Conservation (phyloP, 37 sponge, comb jelly and placozoan species). For the Aphrocallistes beatrix region DNA sequence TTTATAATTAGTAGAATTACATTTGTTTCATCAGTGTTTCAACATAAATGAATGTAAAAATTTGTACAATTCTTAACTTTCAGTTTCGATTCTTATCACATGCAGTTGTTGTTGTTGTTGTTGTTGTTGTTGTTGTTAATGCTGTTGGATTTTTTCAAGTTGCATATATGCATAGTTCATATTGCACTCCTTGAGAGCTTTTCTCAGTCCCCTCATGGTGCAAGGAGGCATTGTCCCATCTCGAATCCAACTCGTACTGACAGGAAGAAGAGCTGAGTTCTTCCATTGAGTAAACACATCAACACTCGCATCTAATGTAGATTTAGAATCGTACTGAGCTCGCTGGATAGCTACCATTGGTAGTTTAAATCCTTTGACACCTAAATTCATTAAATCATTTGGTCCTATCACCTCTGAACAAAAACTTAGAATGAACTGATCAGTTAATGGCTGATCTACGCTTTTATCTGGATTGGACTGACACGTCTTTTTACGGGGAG, state of each 20-base stretch:
- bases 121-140: too few relatives aligned
- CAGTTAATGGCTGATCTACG: not conserved
- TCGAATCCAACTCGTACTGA: not conserved
- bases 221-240: not conserved
- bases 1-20: too few relatives aligned
- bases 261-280: not conserved
- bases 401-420: not conserved
- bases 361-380: not conserved
- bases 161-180: too few relatives aligned
- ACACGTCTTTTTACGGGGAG: too few relatives aligned
- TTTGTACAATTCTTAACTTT: too few relatives aligned
- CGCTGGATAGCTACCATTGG: not conserved
- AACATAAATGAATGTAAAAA: too few relatives aligned
- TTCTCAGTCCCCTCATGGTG: not conserved
- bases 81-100: too few relatives aligned
- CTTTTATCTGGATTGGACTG: too few relatives aligned
- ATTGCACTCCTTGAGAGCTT: not conserved
- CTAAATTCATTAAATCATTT: not conserved
- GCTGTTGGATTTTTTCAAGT: too few relatives aligned
- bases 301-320: not conserved
- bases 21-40: too few relatives aligned
- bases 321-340: not conserved
- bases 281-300: not conserved
- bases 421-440: not conserved
- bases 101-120: too few relatives aligned